These are phyloP conservation scores for Campoplex capitator DNA, from an alignment of 2,888 invertebrate genomes.

Conservation along the genomic window DNA sequence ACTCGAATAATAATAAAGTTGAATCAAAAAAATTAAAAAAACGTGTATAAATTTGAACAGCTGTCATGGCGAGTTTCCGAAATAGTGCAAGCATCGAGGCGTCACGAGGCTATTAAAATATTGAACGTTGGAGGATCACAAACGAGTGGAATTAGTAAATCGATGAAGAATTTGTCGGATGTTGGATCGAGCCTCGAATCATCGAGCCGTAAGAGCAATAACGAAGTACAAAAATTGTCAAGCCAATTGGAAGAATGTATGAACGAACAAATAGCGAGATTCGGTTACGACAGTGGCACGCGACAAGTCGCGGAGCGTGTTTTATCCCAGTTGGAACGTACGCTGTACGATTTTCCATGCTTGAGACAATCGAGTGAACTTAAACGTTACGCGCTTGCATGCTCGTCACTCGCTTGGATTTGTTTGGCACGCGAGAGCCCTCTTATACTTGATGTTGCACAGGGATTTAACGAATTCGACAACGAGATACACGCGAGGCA, in stretches of 20 bases:
- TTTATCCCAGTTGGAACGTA: constrained; percentile 90
- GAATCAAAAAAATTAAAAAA: background rate
- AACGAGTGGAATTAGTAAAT: constrained; percentile 54
- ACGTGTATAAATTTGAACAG: constrained; percentile 69
- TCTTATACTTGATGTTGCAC: constrained; percentile 79
- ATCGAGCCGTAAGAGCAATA: constrained; percentile 32
- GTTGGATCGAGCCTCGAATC: constrained; percentile 12
- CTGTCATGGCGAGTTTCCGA: constrained; percentile 81
- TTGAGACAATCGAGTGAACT: constrained; percentile 92
- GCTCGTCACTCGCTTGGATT: constrained; percentile 95
- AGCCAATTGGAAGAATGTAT: constrained; percentile 79
- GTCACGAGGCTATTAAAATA: constrained; percentile 78
- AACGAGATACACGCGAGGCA: constrained; percentile 87
- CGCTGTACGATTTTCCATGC: constrained; percentile 97
- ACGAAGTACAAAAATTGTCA: constrained; percentile 39
- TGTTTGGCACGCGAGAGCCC: constrained; percentile 79
- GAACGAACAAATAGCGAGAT: constrained; percentile 79
- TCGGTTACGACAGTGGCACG: constrained; percentile 78
- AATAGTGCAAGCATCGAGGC: constrained; percentile 79
- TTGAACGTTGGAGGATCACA: constrained; percentile 74
- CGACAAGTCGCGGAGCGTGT: constrained; percentile 80
- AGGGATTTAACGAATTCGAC: constrained; percentile 81
- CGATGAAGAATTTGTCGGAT: constrained; percentile 57
- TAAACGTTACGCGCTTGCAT: constrained; percentile 92
- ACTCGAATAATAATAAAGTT: background rate